Evolutionary conservation across 2,113 vertebrate genomes (phyloP).

Genomic region (Coturnix japonica): DNA sequence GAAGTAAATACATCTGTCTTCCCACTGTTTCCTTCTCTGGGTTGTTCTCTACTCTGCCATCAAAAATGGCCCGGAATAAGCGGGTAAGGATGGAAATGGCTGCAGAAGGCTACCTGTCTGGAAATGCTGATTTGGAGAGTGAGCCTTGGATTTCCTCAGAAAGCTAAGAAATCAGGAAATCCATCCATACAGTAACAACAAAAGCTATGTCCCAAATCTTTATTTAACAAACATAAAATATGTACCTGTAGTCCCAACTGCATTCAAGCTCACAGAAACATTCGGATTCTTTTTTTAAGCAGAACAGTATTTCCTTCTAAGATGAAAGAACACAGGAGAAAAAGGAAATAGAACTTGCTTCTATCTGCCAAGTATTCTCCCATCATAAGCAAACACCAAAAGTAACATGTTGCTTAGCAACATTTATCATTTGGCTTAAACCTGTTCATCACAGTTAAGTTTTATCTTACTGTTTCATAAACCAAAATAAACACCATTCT

Average conservation of each 20-base stretch:
- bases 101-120: background rate
- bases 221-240: background rate
- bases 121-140: background rate
- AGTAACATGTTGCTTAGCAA: constrained; percentile 49
- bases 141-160: background rate
- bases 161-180: background rate
- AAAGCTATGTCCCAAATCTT: background rate
- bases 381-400: constrained; percentile 8
- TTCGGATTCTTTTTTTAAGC: background rate
- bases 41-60: background rate
- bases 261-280: background rate
- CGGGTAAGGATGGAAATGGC: background rate
- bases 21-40: background rate
- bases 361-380: constrained; percentile 20
- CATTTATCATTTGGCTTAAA: constrained; percentile 65
- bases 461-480: constrained; percentile 77
- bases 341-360: background rate
- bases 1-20: background rate
- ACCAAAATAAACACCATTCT: constrained; percentile 81
- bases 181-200: background rate
- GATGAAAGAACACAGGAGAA: background rate
- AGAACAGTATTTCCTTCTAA: background rate
- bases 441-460: constrained; percentile 70
- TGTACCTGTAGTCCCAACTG: background rate
- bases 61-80: rapidly evolving